Evolutionary conservation across 2,888 invertebrate genomes (phyloP), one percentile per base, ranked within the genome.

Genomic region (Melolontha melolontha): DNA sequence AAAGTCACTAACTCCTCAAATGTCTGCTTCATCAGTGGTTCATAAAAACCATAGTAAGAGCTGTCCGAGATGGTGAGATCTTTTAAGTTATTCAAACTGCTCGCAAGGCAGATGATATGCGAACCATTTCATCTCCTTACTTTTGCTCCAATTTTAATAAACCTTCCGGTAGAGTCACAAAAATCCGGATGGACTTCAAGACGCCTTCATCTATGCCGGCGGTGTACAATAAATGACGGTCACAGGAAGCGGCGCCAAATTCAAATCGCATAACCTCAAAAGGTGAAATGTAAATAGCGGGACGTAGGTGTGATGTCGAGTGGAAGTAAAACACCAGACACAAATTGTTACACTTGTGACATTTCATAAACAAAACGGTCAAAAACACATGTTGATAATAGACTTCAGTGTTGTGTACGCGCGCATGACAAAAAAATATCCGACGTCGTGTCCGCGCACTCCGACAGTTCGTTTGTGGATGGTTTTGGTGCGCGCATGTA

Each of bases 401-500:
- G 68, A 64, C 68, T 51, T 68, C 66, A 67, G 65, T 62, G 39
- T 47, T 49, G 49, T 49, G 63, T 72, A 69, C 71, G 72, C 74
- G 74, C 75, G 75, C 75, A 75, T 74, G 75, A 69, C 75, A 70
- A 71, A 68, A 66, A 67, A 66, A 64, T 49, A 62, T 29, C 59
- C 54, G 66, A 55, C 71, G 71, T 69, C 73, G 77, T 79, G 77
- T 77, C 79, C 81, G 80, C 80, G 80, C 81, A 80, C 79, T 72
- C 73, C 73, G 75, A 77, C 78, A 75, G 79, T 75, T 76, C 75
- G 78, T 75, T 74, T 73, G 75, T 79, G 79, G 79, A 79, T 80
- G 79, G 79, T 79, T 80, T 73, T 63, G 69, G 73, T 71, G 69
- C 74, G 77, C 79, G 81, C 80, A 80, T 77, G 77, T 77, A 77